These are phyloP conservation scores for Drosophila neutralis DNA, from an alignment of 2,888 invertebrate genomes.

Conservation along the genomic window DNA sequence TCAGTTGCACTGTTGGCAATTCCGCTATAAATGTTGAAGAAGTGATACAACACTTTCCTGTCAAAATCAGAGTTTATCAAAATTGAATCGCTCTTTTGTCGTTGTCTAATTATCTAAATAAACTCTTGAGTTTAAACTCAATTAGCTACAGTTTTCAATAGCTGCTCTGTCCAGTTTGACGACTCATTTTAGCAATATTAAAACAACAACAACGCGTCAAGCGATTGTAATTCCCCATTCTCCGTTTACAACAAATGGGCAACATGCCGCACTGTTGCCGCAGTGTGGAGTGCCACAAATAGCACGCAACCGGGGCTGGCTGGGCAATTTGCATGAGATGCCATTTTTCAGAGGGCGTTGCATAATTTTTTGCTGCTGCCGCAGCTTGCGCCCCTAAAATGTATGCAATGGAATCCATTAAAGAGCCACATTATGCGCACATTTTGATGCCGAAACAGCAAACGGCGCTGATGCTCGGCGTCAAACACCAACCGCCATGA, in stretches of 20 bases:
- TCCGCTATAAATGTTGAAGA: background rate
- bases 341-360: constrained; percentile 68
- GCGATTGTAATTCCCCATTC: background rate
- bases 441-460: constrained; percentile 48
- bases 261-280: constrained; percentile 56
- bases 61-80: background rate
- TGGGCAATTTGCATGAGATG: constrained; percentile 65
- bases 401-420: constrained; percentile 67
- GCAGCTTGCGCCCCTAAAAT: constrained; percentile 34
- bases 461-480: constrained; percentile 21
- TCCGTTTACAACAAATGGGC: constrained; percentile 29
- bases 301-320: constrained; percentile 29
- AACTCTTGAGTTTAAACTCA: constrained; percentile 4
- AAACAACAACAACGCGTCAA: constrained; percentile 17
- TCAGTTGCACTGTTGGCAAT: background rate
- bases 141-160: constrained; percentile 1
- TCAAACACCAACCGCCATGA: constrained; percentile 23
- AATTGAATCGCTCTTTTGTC: background rate
- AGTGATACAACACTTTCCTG: background rate
- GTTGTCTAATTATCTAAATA: background rate
- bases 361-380: constrained; percentile 54
- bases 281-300: constrained; percentile 53
- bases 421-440: constrained; percentile 66
- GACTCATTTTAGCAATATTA: constrained; percentile 19
- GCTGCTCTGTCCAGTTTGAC: background rate